Conservation (phyloP, 2,888 invertebrate species). For the Bugula neritina region DNA sequence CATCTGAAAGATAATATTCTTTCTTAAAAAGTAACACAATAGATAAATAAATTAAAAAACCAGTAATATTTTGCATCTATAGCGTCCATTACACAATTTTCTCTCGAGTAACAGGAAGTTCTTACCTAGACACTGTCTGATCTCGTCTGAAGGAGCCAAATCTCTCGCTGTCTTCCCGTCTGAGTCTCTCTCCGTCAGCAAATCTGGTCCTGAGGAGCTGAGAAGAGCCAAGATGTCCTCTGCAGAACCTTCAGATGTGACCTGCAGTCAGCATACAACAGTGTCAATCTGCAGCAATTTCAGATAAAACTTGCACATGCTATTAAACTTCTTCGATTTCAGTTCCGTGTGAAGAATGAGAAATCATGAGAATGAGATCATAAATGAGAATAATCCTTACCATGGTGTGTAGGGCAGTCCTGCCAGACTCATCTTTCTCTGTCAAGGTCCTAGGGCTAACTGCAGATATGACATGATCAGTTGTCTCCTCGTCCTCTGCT, state of each 20-base stretch:
- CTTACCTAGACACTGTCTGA: conserved; percentile 27
- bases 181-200: conserved; percentile 38
- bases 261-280: background rate
- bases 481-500: conserved; percentile 39
- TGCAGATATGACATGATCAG: conserved; percentile 36
- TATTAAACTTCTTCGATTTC: no score
- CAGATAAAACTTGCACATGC: no score
- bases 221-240: conserved; percentile 2
- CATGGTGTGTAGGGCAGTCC: background rate
- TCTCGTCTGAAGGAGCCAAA: conserved; percentile 35
- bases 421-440: conserved; percentile 19
- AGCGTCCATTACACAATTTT: no score
- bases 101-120: no score
- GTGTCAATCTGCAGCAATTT: no score
- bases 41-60: no score
- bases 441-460: background rate
- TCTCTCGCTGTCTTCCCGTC: conserved; percentile 40
- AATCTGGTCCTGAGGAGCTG: background rate
- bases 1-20: no score
- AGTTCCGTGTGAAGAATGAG: no score
- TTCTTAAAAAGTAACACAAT: no score
- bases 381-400: no score
- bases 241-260: background rate
- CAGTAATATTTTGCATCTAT: no score
- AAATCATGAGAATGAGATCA: no score